phyloP scores from a whole-genome alignment of 2,113 vertebrate genomes.

The pig (Sus scrofa) region DNA sequence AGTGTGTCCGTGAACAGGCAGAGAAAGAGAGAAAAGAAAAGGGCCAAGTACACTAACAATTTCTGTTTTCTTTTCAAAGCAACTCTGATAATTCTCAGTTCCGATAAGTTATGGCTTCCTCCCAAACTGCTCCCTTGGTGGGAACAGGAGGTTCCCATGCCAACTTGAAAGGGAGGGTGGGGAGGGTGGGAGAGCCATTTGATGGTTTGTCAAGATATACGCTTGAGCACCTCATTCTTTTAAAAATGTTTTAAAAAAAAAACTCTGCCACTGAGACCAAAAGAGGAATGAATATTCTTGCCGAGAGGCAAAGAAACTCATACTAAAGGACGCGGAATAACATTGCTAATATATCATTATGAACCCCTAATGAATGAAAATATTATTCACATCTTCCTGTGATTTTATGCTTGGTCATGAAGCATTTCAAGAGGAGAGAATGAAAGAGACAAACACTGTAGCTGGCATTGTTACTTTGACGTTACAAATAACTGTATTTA shows the following conservation, averaged over 20 bases:
- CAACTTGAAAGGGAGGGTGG: neutral
- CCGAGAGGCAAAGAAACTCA: neutral
- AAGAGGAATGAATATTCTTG: neutral
- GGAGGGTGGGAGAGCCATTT: neutral
- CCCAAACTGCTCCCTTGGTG: neutral
- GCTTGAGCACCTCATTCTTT: conserved; percentile 50
- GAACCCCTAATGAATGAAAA: conserved; percentile 61
- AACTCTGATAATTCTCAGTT: neutral
- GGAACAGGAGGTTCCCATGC: conserved; percentile 18
- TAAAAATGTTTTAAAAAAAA: conserved; percentile 46
- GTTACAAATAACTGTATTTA: conserved; percentile 74
- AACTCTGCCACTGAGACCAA: neutral
- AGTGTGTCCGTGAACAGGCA: neutral
- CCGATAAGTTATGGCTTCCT: neutral
- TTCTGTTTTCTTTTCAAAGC: conserved; percentile 53
- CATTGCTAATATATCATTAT: neutral
- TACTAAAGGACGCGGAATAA: neutral
- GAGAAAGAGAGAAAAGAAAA: neutral
- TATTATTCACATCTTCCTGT: conserved; percentile 63
- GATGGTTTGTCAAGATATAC: conserved; percentile 45
- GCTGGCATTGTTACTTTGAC: conserved; percentile 61
- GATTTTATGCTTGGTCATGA: conserved; percentile 58
- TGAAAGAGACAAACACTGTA: neutral
- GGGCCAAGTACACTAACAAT: neutral
- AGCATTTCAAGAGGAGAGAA: conserved; percentile 28